Evolutionary conservation across 2,888 invertebrate genomes (phyloP), one percentile per base, ranked within the genome.

Genomic region (Drosophila longiperda): DNA sequence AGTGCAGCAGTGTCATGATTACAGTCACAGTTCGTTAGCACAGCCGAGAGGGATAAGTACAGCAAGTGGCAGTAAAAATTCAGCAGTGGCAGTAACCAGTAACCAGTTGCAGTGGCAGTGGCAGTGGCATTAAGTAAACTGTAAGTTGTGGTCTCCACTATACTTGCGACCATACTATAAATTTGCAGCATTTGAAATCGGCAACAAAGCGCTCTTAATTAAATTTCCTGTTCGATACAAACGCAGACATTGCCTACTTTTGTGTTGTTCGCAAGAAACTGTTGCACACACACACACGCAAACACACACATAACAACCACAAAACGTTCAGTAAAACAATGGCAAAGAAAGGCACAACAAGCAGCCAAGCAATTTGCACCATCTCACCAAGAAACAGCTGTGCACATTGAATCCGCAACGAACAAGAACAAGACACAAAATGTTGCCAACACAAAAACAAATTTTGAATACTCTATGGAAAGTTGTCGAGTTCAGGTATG

Each of bases 201-300:
- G 40, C 52, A 68, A 59, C 67, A 63, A 77, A 72, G 67, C 72
- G 69, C 77, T 78, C 87, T 85, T 85, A 85, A 89, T 89, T 87
- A 76, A 85, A 89, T 87, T 89, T 89, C 80, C 87, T 77, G 75
- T 87, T 81, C 74, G 66, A 72, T 75, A 42, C 60, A 45, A 59
- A 40, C n/a, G 67, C 70, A 71, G 59, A 52, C 64, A 62, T 72
- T 83, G 84, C 84, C 89, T 81, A 87, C 71, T 81, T 86, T 73
- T 65, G 49, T 58, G 68, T 45, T 68, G 40, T 26, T 36, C 49
- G 32, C 54, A 65, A 66, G 72, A 73, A 86, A 80, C 87, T 86
- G 89, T 84, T 88, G 89, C 83, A 80, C 66, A 67, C 58, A 32
- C 55, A 50, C 60, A 58, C 29, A 55, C 32, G 49, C 52, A 32